These are phyloP conservation scores for Margaritifera margaritifera DNA, from an alignment of 2,888 invertebrate species.

Conservation along the genomic window DNA sequence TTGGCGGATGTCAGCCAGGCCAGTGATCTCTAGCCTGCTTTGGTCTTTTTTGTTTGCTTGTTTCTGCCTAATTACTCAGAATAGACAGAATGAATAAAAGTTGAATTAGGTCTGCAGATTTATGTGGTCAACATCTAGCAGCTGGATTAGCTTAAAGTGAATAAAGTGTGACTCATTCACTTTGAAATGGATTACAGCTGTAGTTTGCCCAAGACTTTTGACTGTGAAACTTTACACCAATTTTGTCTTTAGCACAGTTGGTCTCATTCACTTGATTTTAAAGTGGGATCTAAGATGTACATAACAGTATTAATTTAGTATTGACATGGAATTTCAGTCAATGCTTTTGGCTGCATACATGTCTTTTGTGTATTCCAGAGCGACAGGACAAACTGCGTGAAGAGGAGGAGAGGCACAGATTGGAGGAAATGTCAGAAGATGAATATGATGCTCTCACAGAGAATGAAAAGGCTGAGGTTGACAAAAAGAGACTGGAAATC, in stretches of 20 bases:
- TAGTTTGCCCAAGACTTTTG: background rate
- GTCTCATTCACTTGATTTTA: background rate
- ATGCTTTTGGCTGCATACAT: background rate
- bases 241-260: background rate
- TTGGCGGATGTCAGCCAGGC: no score
- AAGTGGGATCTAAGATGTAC: background rate
- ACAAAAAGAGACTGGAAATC: constrained; percentile 68
- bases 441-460: constrained; percentile 72
- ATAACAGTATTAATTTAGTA: background rate
- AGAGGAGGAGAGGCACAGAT: constrained; percentile 60
- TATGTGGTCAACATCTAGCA: no score
- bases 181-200: background rate
- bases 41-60: no score
- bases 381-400: constrained; percentile 48
- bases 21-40: no score
- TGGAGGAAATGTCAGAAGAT: constrained; percentile 73
- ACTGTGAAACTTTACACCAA: no score
- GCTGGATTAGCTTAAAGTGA: no score
- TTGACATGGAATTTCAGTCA: background rate
- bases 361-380: constrained; percentile 44
- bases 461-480: constrained; percentile 67
- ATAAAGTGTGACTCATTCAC: no score
- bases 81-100: no score
- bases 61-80: no score
- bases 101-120: no score